Base-by-base conservation (phyloP, 2,888 invertebrate species). In the Deilephila elpenor region DNA sequence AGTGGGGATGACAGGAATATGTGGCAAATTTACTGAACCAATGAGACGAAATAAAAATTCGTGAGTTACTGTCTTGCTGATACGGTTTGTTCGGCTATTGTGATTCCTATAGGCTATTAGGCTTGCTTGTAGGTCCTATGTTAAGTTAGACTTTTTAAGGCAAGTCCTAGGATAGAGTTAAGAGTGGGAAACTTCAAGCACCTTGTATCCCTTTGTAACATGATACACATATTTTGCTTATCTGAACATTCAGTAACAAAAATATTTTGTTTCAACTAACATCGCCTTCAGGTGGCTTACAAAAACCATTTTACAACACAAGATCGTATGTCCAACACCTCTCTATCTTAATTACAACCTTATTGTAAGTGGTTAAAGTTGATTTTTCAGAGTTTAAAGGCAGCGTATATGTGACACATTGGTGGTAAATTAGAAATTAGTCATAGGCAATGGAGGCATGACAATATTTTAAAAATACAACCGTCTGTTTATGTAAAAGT, bases 381-480 rank as follows among this genome's bases (percentile, higher is more conserved):
- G 5, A 70, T 72, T 79, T 75, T 80, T 14, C 20, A 56, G 44
- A 56, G 17, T 6, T 25, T 62, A 70, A 74, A 67, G 75, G 71
- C 78, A 74, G 76, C 74, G 75, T 75, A 71, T 75, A 71, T 78
- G 17, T 14, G 51, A 25, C 44, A 17, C 17, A 25, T 17, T 51
- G 76, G 77, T 75, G 74, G 78, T 67, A 73, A 73, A 77, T 77
- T 80, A 80, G 78, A 79, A 79, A 85, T 88, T 88, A 88, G 87
- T 89, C 88, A 89, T 86, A 86, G 84, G 81, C 80, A 77, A 84
- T 84, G 84, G 86, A 87, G 86, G 85, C 82, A 75, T 77, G 84
- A 80, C 83, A 83, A 83, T 88, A 88, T 89, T 89, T 84, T 80
- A 83, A 86, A 88, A 89, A 88, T 86, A 86, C 80, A 84, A 84